Base-by-base conservation (phyloP, 2,113 vertebrate species). In the Anoura caudifer region DNA sequence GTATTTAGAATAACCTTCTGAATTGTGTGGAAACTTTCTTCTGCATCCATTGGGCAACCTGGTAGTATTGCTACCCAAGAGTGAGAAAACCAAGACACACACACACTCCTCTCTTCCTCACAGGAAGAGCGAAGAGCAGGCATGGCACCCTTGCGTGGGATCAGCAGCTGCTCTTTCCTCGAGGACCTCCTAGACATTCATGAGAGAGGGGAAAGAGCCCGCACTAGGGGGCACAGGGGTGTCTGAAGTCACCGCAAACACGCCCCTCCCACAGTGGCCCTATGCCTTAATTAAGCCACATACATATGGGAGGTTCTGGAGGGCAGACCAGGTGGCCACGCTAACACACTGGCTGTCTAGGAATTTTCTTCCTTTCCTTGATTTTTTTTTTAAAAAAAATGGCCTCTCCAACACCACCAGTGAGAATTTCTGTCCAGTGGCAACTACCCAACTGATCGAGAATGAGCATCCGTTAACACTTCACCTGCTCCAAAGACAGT, bases 221-320 rank as follows among this genome's bases (percentile, higher is more conserved):
- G 8, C 41, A 5, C 28, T 0, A 50, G 80, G 7, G n/a, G 70
- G 43, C 50, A 33, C 67, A 5, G 80, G 59, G 26, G 56, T 19
- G 45, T 36, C 85, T 81, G 72, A 54, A 0, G 12, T 41, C 31
- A 20, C 26, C 4, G 2, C 2, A 4, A 38, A n/a, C 15, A 22
- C 4, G 33, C 50, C 61, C 12, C 26, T 10, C 8, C 26, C 80
- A 9, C 50, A 16, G 5, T 0, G 10, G 61, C 33, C 4, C 3
- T 0, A 1, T 0, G 0, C 5, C 38, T n/a, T 38, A 1, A 36
- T 33, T 10, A 84, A 1, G 31, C 61, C 1, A 31, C 52, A 19
- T 17, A 1, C 4, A 0, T 8, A 65, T 3, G 6, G 4, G 47
- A 43, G 38, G 17, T 36, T 93, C 84, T 1, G 3, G 28, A 16